Base-by-base conservation (phyloP, 2,888 invertebrate genomes). In the Apodemia zela region DNA sequence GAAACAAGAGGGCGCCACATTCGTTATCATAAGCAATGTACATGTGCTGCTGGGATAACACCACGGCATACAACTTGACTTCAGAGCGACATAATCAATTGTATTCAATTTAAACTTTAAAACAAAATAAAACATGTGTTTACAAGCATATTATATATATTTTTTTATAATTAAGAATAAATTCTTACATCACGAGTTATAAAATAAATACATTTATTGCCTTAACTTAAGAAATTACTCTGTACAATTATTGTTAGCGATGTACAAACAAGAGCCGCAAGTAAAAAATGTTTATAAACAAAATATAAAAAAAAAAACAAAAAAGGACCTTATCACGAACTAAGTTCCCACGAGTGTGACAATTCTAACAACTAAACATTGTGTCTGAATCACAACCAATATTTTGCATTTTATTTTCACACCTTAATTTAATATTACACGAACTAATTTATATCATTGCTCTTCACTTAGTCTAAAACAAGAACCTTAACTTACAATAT, bases 121-220 rank as follows among this genome's bases (percentile, higher is more conserved):
- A 38, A 61, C 17, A 47, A 68, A 89, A 84, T 87, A 75, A 90
- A 89, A 89, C 85, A 87, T 77, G 76, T 76, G 70, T 83, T 64
- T 90, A 91, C 90, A 91, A 91, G 91, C 91, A 90, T 91, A 90
- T 89, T 85, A 89, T 90, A 91, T 91, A 87, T 87, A 89, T 90
- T 87, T 84, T 91, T 89, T 90, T 89, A 91, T 91, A 90, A 89
- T 90, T 91, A 91, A 88, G 90, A 89, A 90, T 90, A 89, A 91
- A 90, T 89, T 89, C 91, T 91, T 91, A 91, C 89, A 89, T 91
- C 90, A 89, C 90, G 84, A 91, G 89, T 90, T 91, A 90, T 90
- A 91, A 90, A 91, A 91, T 91, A 91, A 91, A 91, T 91, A 91
- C 91, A 90, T 91, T 91, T 91, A 91, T 90, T 89, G 89, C 90